Conservation (phyloP, 2,797 vertebrate species). For the Sibirionetta formosa region DNA sequence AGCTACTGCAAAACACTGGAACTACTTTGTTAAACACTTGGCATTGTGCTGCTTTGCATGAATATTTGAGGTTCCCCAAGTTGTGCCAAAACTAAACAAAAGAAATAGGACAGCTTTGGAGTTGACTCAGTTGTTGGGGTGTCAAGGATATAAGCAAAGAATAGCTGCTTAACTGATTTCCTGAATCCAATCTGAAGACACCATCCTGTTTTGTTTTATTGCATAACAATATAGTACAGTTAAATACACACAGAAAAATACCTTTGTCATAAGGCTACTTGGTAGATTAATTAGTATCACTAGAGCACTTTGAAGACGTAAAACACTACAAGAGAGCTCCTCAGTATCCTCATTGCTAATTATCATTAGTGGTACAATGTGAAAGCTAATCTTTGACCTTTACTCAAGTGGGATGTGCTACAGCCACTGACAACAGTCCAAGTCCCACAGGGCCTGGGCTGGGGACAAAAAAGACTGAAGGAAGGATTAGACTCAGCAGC, state of each 20-base stretch:
- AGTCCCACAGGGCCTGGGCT: fast-evolving
- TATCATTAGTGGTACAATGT: not conserved
- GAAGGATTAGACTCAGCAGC: not conserved
- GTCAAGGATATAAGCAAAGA: not conserved
- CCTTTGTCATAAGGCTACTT: not conserved
- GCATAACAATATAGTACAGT: not conserved
- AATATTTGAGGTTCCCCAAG: not conserved
- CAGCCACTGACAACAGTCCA: not conserved
- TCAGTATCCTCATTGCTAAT: not conserved
- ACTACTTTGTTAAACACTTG: not conserved
- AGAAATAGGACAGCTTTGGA: not conserved
- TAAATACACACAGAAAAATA: not conserved
- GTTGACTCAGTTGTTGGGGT: not conserved
- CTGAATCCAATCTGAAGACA: not conserved
- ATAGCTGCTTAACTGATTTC: not conserved
- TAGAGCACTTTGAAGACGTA: not conserved
- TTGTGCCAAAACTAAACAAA: not conserved
- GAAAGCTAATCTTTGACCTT: not conserved
- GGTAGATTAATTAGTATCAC: not conserved
- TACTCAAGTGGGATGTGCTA: not conserved
- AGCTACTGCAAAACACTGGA: not conserved
- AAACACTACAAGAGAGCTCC: not conserved
- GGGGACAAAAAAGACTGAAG: not conserved
- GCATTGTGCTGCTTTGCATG: not conserved
- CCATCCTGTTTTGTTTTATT: not conserved